phyloP scores from a whole-genome alignment of 2,797 vertebrate genomes.

The Lateolabrax maculatus region DNA sequence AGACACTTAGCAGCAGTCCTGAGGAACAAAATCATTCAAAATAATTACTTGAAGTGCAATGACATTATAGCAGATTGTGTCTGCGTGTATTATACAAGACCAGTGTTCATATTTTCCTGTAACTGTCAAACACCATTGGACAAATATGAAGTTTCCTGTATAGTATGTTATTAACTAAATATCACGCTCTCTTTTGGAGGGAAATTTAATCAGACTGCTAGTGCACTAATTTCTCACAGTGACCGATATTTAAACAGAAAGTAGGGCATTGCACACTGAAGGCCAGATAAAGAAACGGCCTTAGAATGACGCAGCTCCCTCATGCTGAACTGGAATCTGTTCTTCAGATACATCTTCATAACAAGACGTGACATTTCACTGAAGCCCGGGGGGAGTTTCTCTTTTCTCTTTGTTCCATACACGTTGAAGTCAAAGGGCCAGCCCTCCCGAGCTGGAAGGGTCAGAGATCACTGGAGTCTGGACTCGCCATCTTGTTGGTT shows the following conservation, averaged over 20 bases:
- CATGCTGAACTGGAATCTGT: constrained; percentile 11
- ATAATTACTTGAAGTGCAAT: background rate
- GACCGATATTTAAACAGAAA: constrained; percentile 1
- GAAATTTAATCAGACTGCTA: background rate
- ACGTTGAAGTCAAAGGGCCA: background rate
- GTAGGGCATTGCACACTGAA: background rate
- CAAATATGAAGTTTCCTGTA: background rate
- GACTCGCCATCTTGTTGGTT: background rate
- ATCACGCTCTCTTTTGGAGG: background rate
- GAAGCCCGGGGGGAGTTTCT: constrained; percentile 28
- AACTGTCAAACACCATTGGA: background rate
- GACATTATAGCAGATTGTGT: background rate
- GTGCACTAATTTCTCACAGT: background rate
- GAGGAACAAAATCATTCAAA: background rate
- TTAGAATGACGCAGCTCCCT: constrained; percentile 1
- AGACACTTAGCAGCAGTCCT: constrained; percentile 3
- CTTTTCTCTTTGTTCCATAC: constrained; percentile 19
- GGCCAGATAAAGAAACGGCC: background rate
- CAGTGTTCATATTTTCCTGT: background rate
- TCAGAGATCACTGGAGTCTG: background rate
- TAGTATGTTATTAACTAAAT: background rate
- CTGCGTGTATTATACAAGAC: background rate
- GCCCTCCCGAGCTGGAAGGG: background rate
- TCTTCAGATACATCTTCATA: constrained; percentile 9
- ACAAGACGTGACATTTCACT: constrained; percentile 45